These are phyloP conservation scores for Calephelis perditalis DNA, from an alignment of 2,888 invertebrate genomes.

Conservation along the genomic window DNA sequence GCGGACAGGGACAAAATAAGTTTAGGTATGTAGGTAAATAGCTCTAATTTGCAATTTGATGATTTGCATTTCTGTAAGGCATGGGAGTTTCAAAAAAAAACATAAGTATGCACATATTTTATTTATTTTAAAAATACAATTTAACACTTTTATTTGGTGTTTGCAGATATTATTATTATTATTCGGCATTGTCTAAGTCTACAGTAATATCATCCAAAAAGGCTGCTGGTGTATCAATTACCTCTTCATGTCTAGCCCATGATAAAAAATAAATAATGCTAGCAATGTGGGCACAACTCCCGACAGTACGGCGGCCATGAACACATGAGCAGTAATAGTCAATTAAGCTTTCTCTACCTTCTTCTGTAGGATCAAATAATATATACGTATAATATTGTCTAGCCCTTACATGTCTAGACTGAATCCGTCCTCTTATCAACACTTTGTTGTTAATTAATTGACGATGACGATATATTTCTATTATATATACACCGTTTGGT, in stretches of 20 bases:
- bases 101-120: conserved; percentile 14
- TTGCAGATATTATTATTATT: conserved; percentile 4
- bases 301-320: neutral
- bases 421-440: conserved; percentile 14
- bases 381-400: conserved; percentile 24
- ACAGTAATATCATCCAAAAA: conserved; percentile 11
- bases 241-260: conserved; percentile 5
- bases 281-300: no score
- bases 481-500: conserved; percentile 22
- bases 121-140: conserved; percentile 15
- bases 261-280: neutral
- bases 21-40: neutral
- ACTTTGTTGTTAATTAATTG: conserved; percentile 18
- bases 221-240: conserved; percentile 12
- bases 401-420: neutral
- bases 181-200: conserved; percentile 12
- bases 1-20: neutral
- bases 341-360: conserved; percentile 19
- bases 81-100: conserved; percentile 13
- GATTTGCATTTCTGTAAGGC: conserved; percentile 1
- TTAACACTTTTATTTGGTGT: conserved; percentile 3
- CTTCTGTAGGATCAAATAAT: conserved; percentile 19
- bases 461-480: conserved; percentile 20
- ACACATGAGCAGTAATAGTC: conserved; percentile 12
- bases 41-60: neutral